Evolutionary conservation across 1,140 invertebrate species (phyloP).

Genomic region (Caenorhabditis inopinata): DNA sequence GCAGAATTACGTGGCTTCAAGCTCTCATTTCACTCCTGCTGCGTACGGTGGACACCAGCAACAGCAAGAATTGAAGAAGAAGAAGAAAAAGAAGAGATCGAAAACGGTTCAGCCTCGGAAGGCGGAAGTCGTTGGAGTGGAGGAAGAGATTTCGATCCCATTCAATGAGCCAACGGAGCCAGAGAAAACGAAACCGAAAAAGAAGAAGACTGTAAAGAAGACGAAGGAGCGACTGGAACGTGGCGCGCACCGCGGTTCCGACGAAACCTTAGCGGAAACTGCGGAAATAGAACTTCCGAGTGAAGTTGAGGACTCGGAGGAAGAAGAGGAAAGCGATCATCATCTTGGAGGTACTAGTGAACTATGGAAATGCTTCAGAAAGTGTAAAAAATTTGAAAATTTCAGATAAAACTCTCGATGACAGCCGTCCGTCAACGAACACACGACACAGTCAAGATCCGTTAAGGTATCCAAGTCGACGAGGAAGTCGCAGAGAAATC

Average conservation of each 20-base stretch:
- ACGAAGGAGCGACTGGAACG: neutral
- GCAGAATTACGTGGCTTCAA: constrained; percentile 31
- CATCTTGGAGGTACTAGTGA: neutral
- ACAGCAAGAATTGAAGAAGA: neutral
- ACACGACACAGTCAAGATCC: neutral
- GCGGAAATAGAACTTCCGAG: neutral
- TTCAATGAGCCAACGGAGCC: neutral
- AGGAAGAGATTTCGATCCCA: neutral
- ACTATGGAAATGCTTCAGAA: too few relatives aligned
- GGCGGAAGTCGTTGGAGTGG: neutral
- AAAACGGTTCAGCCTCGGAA: neutral
- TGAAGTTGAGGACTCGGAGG: constrained; percentile 7
- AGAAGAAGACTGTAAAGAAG: constrained; percentile 2
- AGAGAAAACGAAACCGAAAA: constrained; percentile 34
- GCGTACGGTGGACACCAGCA: constrained; percentile 35
- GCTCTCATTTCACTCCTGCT: constrained; percentile 5
- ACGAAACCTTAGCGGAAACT: neutral
- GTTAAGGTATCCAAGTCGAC: neutral
- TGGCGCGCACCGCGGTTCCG: neutral
- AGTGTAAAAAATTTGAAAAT: neutral
- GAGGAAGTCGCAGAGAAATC: neutral
- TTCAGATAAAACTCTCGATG: neutral
- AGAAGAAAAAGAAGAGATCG: constrained; percentile 3
- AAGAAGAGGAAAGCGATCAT: neutral
- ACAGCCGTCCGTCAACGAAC: neutral